Evolutionary conservation across 2,113 vertebrate species (phyloP).

Genomic region (Microcebus griseorufus): DNA sequence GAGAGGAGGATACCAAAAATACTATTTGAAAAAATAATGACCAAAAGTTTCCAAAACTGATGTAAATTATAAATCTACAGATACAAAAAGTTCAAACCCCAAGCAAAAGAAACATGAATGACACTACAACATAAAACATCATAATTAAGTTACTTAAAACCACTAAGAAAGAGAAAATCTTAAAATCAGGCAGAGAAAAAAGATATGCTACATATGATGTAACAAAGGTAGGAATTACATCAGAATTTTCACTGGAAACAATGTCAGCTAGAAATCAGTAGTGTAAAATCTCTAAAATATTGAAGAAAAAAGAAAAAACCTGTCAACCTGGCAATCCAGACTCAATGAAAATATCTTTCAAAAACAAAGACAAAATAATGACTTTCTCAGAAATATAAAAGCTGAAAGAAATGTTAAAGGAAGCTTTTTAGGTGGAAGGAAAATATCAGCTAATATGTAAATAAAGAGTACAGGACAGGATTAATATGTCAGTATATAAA

Average conservation of each 20-base stretch:
- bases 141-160: neutral
- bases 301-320: neutral
- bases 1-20: neutral
- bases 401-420: neutral
- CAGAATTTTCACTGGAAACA: neutral
- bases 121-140: neutral
- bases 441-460: neutral
- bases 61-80: neutral
- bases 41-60: neutral
- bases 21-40: neutral
- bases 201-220: neutral
- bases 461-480: neutral
- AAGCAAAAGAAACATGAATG: neutral
- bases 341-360: neutral
- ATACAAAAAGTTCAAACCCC: neutral
- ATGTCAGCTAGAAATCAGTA: neutral
- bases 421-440: neutral
- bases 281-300: neutral
- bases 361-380: neutral
- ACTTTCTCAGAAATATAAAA: conserved; percentile 5
- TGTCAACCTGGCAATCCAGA: neutral
- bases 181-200: neutral
- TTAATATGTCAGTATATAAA: neutral
- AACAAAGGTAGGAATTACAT: neutral
- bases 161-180: neutral